phyloP scores from a whole-genome alignment of 2,888 invertebrate genomes.

The Cataglyphis rosenhaueri region DNA sequence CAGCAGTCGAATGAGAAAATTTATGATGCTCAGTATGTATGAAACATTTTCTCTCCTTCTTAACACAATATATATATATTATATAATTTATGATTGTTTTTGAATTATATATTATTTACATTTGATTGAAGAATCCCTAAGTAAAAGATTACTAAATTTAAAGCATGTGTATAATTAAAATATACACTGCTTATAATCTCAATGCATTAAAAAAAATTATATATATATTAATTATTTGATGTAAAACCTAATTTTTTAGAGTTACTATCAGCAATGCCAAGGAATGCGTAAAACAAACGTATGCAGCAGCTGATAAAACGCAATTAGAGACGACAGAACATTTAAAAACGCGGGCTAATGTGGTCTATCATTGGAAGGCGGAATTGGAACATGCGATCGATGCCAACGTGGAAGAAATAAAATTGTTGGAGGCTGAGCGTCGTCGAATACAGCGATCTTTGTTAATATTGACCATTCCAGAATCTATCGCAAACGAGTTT shows the following conservation, averaged over 20 bases:
- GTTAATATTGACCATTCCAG: constrained; percentile 89
- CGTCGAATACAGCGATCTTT: constrained; percentile 90
- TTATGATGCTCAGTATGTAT: constrained; percentile 78
- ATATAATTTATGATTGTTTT: constrained; percentile 6
- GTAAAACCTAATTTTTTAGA: constrained; percentile 59
- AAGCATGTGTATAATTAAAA: neutral
- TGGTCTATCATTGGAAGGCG: constrained; percentile 91
- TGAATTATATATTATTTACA: neutral
- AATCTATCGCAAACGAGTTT: constrained; percentile 92
- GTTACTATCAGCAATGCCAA: constrained; percentile 87
- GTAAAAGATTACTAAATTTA: neutral
- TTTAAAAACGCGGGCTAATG: constrained; percentile 89
- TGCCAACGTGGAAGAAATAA: constrained; percentile 90
- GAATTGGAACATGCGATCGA: constrained; percentile 90
- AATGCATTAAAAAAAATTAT: neutral
- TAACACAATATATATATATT: neutral
- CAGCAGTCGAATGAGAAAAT: constrained; percentile 87
- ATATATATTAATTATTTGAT: too few relatives aligned
- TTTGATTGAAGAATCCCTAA: neutral
- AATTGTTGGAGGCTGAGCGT: constrained; percentile 89
- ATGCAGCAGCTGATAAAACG: constrained; percentile 89
- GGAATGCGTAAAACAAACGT: constrained; percentile 89
- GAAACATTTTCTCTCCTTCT: neutral
- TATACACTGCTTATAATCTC: neutral
- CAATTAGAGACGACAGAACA: constrained; percentile 90